Evolutionary conservation across 2,888 invertebrate species (phyloP).

Genomic region (Napeogenes inachia): DNA sequence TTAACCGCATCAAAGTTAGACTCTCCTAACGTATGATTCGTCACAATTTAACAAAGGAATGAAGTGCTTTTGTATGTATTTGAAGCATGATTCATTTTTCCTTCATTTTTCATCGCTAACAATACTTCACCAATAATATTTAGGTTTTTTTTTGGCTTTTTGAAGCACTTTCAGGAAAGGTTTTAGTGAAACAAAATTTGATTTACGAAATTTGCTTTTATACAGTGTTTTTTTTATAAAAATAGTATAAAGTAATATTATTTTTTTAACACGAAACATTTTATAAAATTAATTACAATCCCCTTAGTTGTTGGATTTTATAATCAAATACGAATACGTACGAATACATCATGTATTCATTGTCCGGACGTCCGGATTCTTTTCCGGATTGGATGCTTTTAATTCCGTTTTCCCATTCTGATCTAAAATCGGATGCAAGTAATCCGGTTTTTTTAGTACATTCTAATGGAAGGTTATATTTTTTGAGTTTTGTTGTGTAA

Average conservation of each 20-base stretch:
- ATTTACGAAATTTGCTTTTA: too few species aligned
- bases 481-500: neutral
- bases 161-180: too few species aligned
- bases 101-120: neutral
- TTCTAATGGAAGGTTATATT: neutral
- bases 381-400: slow-evolving; percentile 11
- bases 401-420: slow-evolving; percentile 12
- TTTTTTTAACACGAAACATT: too few species aligned
- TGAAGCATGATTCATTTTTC: neutral
- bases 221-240: too few species aligned
- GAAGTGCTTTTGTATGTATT: slow-evolving; percentile 3
- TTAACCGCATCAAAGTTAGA: neutral
- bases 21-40: neutral
- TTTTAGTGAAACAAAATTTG: too few species aligned
- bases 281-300: too few species aligned
- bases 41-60: neutral
- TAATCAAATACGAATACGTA: too few species aligned
- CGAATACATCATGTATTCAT: slow-evolving; percentile 2
- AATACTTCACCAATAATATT: neutral
- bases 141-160: neutral
- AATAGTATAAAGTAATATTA: too few species aligned
- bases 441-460: neutral
- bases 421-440: slow-evolving; percentile 6
- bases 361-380: slow-evolving; percentile 23
- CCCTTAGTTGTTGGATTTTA: too few species aligned